Evolutionary conservation across 2,797 vertebrate species (phyloP).

Genomic region (Lepus townsendii): DNA sequence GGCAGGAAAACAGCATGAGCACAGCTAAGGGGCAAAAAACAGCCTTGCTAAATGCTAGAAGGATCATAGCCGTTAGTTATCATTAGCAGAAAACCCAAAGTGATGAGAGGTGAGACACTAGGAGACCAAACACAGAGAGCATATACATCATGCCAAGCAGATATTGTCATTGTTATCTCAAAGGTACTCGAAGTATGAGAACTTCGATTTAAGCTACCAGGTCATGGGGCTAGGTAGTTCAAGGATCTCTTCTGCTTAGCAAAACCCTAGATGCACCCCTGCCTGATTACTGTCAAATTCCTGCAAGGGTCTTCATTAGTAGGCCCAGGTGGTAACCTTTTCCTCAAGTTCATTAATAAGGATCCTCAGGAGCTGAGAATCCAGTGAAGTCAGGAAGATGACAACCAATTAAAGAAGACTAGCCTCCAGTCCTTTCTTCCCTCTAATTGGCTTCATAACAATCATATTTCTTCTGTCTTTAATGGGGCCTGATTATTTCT

Average conservation of each 20-base stretch:
- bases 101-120: background rate
- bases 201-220: constrained; percentile 31
- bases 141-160: background rate
- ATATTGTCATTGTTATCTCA: constrained; percentile 19
- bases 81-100: constrained; percentile 13
- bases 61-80: background rate
- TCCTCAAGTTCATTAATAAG: constrained; percentile 69
- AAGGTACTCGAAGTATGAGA: constrained; percentile 1
- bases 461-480: constrained; percentile 25
- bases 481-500: constrained; percentile 31
- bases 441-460: constrained; percentile 68
- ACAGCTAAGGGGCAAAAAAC: background rate
- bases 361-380: constrained; percentile 52
- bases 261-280: background rate
- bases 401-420: constrained; percentile 72
- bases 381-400: constrained; percentile 64
- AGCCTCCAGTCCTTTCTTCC: constrained; percentile 17
- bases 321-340: constrained; percentile 72
- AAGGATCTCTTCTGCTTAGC: constrained; percentile 22
- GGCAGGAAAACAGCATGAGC: background rate
- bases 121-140: background rate
- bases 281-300: constrained; percentile 65
- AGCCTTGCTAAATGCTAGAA: constrained; percentile 5
- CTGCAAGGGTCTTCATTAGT: constrained; percentile 62
- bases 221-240: background rate